Evolutionary conservation across 1,140 invertebrate species (phyloP), one percentile per base, ranked within the genome.

Genomic region (Cotesia typhae): DNA sequence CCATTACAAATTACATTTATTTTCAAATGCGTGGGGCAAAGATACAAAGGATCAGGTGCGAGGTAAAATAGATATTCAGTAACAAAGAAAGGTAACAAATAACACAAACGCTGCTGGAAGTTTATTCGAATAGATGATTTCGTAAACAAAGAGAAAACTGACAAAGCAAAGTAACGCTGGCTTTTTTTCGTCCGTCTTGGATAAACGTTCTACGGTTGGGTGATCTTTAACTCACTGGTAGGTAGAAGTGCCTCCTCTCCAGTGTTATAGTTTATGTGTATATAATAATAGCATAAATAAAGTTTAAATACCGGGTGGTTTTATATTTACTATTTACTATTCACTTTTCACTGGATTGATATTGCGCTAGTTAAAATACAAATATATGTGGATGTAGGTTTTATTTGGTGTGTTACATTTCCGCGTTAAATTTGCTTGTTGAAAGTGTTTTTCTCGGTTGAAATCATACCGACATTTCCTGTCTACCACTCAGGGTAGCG

Each of bases 191-290:
- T 37, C 17, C 20, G 35, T 61, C 17, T 61, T 61, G 41, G 36
- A 66, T 66, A 66, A 66, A 66, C 36, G 64, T 66, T 66, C 38
- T 47, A 66, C 64, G 64, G 12, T 66, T 20, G 64, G 64, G 35
- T 66, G 36, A 66, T 52, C 64, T 47, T 51, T 47, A 66, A 17
- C 36, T 38, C 36, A 41, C 36, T 66, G 7, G 36, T 12, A 35
- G 12, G 10, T 64, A 59, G 17, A 20, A 9, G 20, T 5, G n/a
- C 10, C 35, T 66, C 38, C 10, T 37, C 60, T 38, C 1, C 3
- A 28, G 6, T 41, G 37, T 10, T 47, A 47, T 47, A 47, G 41
- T 47, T 47, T 2, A 28, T 28, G 28, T 28, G 3, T 28, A 28
- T 28, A 28, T 28, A 28, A 28, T 28, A 28, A 28, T 28, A 28